These are phyloP conservation scores for Drosophila quinaria DNA, from an alignment of 2,888 invertebrate species.

Conservation along the genomic window DNA sequence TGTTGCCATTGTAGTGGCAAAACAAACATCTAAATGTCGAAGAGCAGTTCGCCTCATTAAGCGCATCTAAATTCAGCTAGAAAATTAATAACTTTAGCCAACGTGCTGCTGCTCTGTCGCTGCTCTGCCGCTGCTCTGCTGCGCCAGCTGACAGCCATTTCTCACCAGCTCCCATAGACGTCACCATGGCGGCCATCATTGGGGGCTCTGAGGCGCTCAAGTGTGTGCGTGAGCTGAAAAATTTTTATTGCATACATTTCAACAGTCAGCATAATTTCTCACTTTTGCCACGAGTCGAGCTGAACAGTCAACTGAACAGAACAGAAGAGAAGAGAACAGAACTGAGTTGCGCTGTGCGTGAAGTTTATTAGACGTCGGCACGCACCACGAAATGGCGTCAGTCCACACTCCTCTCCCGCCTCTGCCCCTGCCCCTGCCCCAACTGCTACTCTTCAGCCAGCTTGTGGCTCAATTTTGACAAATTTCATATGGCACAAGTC, in stretches of 20 bases:
- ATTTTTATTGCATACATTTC: conserved; percentile 83
- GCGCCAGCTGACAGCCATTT: conserved; percentile 61
- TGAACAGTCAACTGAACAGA: conserved; percentile 44
- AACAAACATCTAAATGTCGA: conserved; percentile 50
- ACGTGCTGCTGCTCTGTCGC: conserved; percentile 24
- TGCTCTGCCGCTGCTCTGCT: background rate
- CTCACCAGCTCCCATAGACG: conserved; percentile 63
- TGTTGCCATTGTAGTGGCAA: conserved; percentile 28
- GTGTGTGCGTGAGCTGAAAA: conserved; percentile 76
- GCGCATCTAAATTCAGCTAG: conserved; percentile 59
- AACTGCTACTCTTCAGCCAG: background rate
- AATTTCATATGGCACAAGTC: conserved; percentile 31
- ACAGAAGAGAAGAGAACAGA: conserved; percentile 39
- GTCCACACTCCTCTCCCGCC: conserved; percentile 10
- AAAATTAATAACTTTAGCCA: conserved; percentile 67
- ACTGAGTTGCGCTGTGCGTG: conserved; percentile 50
- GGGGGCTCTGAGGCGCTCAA: conserved; percentile 23
- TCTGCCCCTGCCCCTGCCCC: too few species aligned
- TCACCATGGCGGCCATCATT: conserved; percentile 58
- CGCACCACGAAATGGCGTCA: conserved; percentile 50
- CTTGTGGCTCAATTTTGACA: conserved; percentile 47
- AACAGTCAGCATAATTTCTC: conserved; percentile 80
- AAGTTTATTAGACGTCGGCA: conserved; percentile 73
- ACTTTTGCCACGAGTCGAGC: conserved; percentile 57
- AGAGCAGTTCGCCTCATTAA: conserved; percentile 59